These are phyloP conservation scores for Etia nguti DNA, from an alignment of 2,113 vertebrate genomes.

Conservation along the genomic window DNA sequence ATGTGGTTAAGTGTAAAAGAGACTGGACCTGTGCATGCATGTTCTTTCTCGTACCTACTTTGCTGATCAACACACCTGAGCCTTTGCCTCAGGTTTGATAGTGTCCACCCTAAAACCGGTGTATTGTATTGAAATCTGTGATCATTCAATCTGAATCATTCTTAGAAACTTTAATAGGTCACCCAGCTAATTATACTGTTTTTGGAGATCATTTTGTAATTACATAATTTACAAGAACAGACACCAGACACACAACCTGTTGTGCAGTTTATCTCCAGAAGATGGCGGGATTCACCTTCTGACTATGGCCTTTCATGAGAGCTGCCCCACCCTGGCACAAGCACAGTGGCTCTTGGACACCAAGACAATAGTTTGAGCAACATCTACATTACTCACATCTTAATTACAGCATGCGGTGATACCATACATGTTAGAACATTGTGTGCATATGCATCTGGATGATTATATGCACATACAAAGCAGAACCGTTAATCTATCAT, in stretches of 20 bases:
- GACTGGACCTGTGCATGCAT: no score
- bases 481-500: neutral
- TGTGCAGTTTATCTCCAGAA: conserved; percentile 7
- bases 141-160: no score
- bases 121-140: no score
- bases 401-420: neutral
- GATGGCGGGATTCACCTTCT: conserved; percentile 23
- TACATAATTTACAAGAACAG: neutral
- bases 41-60: no score
- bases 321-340: conserved; percentile 22
- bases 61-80: no score
- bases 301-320: neutral
- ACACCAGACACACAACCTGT: neutral
- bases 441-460: neutral
- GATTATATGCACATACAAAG: neutral
- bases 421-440: neutral
- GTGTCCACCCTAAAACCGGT: no score
- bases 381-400: neutral
- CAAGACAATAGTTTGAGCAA: neutral
- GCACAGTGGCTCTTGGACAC: neutral
- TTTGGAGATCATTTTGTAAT: neutral
- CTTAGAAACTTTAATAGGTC: no score
- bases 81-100: no score
- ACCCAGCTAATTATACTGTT: neutral
- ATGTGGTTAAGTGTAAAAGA: no score